Evolutionary conservation across 2,113 vertebrate species (phyloP), one percentile per base, ranked within the genome.

Genomic region (Equus przewalskii): DNA sequence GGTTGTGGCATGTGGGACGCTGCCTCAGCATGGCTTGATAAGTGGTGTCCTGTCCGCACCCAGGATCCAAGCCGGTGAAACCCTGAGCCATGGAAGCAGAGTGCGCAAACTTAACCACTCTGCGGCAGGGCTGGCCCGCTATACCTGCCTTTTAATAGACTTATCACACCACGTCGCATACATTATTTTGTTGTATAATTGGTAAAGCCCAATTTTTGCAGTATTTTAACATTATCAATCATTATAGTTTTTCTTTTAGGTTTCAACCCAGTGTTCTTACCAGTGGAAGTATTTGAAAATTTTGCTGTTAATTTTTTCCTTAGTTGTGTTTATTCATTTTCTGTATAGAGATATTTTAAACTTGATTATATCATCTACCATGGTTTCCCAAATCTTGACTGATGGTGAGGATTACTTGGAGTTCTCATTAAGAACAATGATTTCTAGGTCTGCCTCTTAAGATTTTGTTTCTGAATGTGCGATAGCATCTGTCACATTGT

Each of bases 191-290:
- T 86, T 95, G 4, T 19, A 54, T 49, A 89, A 79, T 54, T 19
- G 18, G 41, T 73, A 82, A 87, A 70, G 33, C 7, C 21, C 44
- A 51, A 30, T 36, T 88, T 75, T 75, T 87, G 15, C n/a, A 36
- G 4, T 41, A 58, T 76, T 58, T 88, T 64, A 95, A 41, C 7
- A 87, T 46, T 69, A 81, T 28, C 85, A 60, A 49, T 85, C 6
- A 49, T 90, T 80, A 56, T 6, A 64, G 44, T 67, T 78, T 56
- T 78, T 22, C 14, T 79, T 82, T 94, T 56, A 78, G n/a, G 6
- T 90, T 96, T 95, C 75, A 92, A 83, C 36, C 2, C 18, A 80
- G 56, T 91, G 26, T 33, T 92, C 6, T 94, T 90, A 11, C 15
- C 10, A 80, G 9, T 41, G 12, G 18, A 67, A 2, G 22, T 80